These are phyloP conservation scores for Oxycera nigricornis DNA, from an alignment of 2,888 invertebrate genomes.

Conservation along the genomic window DNA sequence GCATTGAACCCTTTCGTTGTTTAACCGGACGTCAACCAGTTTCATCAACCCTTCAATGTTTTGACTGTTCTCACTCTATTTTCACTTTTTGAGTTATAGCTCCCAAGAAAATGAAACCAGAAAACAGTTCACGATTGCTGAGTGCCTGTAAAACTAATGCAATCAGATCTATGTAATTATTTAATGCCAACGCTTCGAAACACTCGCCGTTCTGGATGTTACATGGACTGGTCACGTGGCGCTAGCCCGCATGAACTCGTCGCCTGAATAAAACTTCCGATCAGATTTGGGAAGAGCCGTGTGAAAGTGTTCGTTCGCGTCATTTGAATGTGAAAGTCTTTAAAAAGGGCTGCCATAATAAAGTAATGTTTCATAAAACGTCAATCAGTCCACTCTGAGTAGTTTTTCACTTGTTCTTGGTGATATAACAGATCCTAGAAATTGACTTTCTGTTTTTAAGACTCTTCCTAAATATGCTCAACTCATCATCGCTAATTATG, in stretches of 20 bases:
- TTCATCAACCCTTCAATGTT: constrained; percentile 21
- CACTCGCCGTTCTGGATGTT: constrained; percentile 29
- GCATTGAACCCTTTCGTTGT: constrained; percentile 35
- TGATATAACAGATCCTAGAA: neutral
- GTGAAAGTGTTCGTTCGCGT: constrained; percentile 47
- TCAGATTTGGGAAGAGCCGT: constrained; percentile 47
- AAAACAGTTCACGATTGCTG: neutral
- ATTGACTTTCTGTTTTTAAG: too few species aligned
- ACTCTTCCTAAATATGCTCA: too few species aligned
- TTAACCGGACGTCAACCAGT: constrained; percentile 16
- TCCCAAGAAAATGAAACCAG: constrained; percentile 22
- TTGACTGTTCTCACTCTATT: constrained; percentile 21
- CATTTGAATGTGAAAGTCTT: constrained; percentile 29
- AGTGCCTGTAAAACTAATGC: constrained; percentile 50
- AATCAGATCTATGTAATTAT: constrained; percentile 52
- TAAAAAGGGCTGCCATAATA: constrained; percentile 34
- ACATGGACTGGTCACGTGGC: constrained; percentile 48
- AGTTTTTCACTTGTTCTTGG: neutral
- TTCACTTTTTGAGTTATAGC: constrained; percentile 30
- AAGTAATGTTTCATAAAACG: constrained; percentile 21
- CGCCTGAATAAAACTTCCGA: constrained; percentile 51
- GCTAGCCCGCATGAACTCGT: constrained; percentile 51
- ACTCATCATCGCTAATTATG: too few species aligned
- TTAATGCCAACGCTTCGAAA: constrained; percentile 38
- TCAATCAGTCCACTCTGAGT: neutral